phyloP scores from a whole-genome alignment of 2,888 invertebrate species.

The Ormyrus rosae region DNA sequence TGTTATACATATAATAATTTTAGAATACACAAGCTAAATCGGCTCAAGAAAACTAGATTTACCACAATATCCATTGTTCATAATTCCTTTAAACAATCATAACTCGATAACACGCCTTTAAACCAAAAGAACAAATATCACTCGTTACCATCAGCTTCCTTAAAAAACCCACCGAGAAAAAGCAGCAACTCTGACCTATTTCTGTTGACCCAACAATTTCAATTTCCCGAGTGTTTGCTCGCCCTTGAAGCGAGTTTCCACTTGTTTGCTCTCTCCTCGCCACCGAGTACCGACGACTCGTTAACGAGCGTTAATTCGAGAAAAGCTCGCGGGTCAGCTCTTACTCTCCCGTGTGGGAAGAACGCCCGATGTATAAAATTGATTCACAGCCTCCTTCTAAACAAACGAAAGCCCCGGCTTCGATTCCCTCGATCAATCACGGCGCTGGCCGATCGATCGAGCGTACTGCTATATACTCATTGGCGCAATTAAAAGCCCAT shows the following conservation, averaged over 20 bases:
- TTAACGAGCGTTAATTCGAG: constrained; percentile 50
- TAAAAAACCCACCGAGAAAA: background rate
- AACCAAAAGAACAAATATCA: background rate
- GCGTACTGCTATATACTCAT: background rate
- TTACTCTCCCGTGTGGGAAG: constrained; percentile 4
- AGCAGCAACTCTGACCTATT: constrained; percentile 16
- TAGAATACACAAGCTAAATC: no score
- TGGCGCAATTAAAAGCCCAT: constrained; percentile 37
- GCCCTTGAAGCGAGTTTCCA: constrained; percentile 24
- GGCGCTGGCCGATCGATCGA: background rate
- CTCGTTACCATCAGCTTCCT: background rate
- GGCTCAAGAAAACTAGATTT: no score
- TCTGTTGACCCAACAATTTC: constrained; percentile 35
- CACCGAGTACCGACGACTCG: background rate
- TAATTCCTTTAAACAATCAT: no score
- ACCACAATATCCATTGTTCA: no score
- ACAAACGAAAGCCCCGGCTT: background rate
- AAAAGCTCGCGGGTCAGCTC: constrained; percentile 14
- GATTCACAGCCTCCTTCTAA: constrained; percentile 39
- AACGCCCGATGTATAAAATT: constrained; percentile 41
- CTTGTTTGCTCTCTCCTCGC: constrained; percentile 8
- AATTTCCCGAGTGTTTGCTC: constrained; percentile 12
- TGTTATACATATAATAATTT: no score
- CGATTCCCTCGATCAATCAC: background rate
- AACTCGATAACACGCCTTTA: no score